Evolutionary conservation across 2,113 vertebrate species (phyloP).

Genomic region (Hystrix cristata): DNA sequence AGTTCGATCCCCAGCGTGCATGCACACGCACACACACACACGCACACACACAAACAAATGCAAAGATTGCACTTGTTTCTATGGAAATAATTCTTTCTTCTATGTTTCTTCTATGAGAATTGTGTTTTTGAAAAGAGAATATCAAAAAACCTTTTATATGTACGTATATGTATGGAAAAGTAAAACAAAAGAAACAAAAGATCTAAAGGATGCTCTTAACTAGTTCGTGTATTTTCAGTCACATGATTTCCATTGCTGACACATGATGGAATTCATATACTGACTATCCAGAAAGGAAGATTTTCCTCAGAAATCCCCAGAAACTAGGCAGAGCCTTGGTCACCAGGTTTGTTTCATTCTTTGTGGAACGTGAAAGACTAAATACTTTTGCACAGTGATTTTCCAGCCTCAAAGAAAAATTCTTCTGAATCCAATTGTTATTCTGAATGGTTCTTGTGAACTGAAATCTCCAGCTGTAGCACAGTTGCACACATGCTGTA

Average conservation of each 20-base stretch:
- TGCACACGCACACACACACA: too few relatives aligned
- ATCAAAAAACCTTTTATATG: not conserved
- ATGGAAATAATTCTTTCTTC: conserved; percentile 13
- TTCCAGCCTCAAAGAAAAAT: not conserved
- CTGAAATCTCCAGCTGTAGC: not conserved
- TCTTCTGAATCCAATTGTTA: not conserved
- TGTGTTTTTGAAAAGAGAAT: not conserved
- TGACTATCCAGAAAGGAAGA: not conserved
- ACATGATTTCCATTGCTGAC: not conserved
- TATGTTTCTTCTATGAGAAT: not conserved
- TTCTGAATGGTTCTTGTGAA: not conserved
- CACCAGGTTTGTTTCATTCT: not conserved
- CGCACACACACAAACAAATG: too few relatives aligned
- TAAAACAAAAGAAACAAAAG: not conserved
- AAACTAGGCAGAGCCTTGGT: not conserved
- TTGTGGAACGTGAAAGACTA: not conserved
- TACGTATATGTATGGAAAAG: not conserved
- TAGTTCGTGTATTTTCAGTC: not conserved
- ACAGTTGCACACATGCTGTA: not conserved
- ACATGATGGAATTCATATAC: not conserved
- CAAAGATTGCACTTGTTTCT: conserved; percentile 14
- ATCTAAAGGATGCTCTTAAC: not conserved
- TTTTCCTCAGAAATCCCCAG: not conserved
- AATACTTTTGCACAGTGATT: not conserved
- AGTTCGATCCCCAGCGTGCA: too few relatives aligned